phyloP scores from a whole-genome alignment of 2,888 invertebrate genomes.

The Cerceris ruficornis region DNA sequence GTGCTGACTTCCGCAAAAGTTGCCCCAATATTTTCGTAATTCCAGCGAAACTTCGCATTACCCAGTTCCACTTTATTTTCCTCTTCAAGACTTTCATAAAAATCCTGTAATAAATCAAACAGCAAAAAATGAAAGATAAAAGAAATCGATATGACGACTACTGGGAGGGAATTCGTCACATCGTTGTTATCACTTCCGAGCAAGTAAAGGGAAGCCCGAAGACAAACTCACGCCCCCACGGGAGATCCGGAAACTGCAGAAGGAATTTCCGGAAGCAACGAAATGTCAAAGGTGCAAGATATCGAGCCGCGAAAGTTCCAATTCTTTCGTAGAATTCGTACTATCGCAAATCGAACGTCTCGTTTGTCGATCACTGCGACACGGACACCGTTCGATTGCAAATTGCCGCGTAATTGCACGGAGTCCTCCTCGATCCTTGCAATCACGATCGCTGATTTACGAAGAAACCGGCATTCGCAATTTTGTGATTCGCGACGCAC shows the following conservation, averaged over 20 bases:
- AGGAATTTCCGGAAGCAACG: conserved; percentile 2
- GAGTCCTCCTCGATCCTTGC: not conserved
- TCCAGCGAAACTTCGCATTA: not conserved
- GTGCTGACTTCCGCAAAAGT: too few relatives aligned
- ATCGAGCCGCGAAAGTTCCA: conserved; percentile 25
- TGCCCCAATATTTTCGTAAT: not conserved
- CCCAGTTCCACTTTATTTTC: not conserved
- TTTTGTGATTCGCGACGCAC: not conserved
- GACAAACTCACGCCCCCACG: conserved; percentile 4
- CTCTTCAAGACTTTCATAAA: not conserved
- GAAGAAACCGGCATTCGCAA: not conserved
- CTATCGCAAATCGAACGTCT: not conserved
- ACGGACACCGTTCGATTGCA: conserved; percentile 11
- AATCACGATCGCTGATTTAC: not conserved
- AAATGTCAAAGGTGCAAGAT: conserved; percentile 28
- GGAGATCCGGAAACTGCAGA: conserved; percentile 27
- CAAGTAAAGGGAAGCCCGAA: not conserved
- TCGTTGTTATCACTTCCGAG: not conserved
- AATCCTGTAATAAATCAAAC: not conserved
- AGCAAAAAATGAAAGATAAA: not conserved
- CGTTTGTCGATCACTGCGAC: conserved; percentile 12
- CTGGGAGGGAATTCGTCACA: conserved; percentile 26
- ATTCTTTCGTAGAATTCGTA: conserved; percentile 16
- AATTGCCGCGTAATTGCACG: conserved; percentile 2
- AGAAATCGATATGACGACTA: conserved; percentile 1